These are phyloP conservation scores for Dolichallabes microphthalmus DNA, from an alignment of 2,113 vertebrate genomes.

Conservation along the genomic window DNA sequence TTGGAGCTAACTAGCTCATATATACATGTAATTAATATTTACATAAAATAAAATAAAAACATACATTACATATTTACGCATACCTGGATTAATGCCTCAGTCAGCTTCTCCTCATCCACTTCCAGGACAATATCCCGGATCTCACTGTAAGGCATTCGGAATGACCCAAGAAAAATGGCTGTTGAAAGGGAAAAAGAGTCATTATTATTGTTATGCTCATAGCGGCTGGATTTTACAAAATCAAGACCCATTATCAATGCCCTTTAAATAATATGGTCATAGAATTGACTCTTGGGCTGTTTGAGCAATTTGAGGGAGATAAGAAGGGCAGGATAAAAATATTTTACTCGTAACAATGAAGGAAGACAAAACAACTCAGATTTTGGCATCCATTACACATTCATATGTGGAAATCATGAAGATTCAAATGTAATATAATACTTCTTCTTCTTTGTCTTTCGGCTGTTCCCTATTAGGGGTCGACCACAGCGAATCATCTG, in stretches of 20 bases:
- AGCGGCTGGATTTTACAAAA: slow-evolving; percentile 55
- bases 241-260: slow-evolving; percentile 29
- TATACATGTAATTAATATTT: not conserved
- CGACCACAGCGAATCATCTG: too few relatives aligned
- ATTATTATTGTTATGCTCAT: slow-evolving; percentile 55
- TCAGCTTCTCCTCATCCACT: slow-evolving; percentile 89
- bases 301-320: slow-evolving; percentile 50
- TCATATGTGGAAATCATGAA: not conserved
- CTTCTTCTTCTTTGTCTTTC: too few relatives aligned
- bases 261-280: slow-evolving; percentile 63
- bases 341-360: slow-evolving; percentile 25
- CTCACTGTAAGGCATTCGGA: slow-evolving; percentile 95
- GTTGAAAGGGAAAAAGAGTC: slow-evolving; percentile 69
- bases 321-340: slow-evolving; percentile 30
- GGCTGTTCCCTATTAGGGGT: too few relatives aligned
- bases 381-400: not conserved
- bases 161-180: slow-evolving; percentile 98
- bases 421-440: too few relatives aligned
- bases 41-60: not conserved
- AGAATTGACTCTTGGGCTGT: slow-evolving; percentile 48
- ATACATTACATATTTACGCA: not conserved
- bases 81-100: slow-evolving; percentile 95
- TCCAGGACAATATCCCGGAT: slow-evolving; percentile 91
- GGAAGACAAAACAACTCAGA: not conserved
- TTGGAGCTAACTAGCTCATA: not conserved